Evolutionary conservation across 2,888 invertebrate species (phyloP).

Genomic region (Eristalinus aeneus): DNA sequence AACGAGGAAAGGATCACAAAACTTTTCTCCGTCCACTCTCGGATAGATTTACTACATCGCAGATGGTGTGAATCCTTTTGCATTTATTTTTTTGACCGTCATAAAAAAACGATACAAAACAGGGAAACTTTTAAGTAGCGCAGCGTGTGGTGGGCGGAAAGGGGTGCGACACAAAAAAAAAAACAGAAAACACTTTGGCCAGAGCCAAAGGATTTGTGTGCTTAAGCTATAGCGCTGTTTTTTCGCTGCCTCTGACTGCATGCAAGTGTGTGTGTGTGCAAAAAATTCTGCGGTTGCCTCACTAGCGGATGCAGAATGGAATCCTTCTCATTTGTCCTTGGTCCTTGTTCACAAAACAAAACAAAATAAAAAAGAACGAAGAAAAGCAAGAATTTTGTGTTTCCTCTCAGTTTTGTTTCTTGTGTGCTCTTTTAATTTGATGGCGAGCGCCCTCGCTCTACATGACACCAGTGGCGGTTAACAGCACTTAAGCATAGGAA

Average conservation of each 20-base stretch:
- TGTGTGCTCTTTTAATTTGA: slow-evolving; percentile 37
- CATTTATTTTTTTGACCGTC: neutral
- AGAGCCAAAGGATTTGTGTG: slow-evolving; percentile 63
- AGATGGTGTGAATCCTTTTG: slow-evolving; percentile 66
- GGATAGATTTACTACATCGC: slow-evolving; percentile 64
- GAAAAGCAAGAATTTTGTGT: neutral
- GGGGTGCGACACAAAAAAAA: neutral
- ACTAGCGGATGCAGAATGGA: slow-evolving; percentile 54
- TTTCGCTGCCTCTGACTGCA: neutral
- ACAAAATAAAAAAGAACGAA: too few relatives aligned
- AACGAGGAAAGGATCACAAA: slow-evolving; percentile 13
- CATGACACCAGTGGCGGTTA: slow-evolving; percentile 65
- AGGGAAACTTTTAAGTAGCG: neutral
- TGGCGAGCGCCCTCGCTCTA: slow-evolving; percentile 50
- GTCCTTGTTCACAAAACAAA: neutral
- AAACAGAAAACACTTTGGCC: slow-evolving; percentile 46
- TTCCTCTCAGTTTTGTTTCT: neutral
- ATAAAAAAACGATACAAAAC: neutral
- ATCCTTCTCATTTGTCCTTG: slow-evolving; percentile 51
- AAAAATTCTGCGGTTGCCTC: slow-evolving; percentile 61
- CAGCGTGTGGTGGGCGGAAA: neutral
- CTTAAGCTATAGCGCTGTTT: slow-evolving; percentile 53
- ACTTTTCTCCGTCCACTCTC: slow-evolving; percentile 34
- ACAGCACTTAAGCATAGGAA: slow-evolving; percentile 61
- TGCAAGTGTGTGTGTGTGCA: slow-evolving; percentile 33